Percentiles rank a stretch among this genome's conserved stretches.
phyloP scores from a whole-genome alignment of 2,113 vertebrate genomes.

The Merops nubicus region DNA sequence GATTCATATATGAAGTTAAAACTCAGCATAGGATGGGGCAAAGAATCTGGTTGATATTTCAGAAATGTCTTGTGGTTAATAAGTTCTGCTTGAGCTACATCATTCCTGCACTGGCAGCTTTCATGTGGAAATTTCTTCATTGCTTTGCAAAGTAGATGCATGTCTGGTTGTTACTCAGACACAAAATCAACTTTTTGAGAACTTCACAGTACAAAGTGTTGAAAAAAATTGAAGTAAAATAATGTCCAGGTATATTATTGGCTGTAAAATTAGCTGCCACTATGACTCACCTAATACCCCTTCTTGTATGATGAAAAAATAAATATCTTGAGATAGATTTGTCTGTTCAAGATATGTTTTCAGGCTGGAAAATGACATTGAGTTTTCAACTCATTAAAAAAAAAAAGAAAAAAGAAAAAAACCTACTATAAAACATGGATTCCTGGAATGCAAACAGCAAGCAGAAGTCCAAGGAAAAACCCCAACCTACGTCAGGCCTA shows the following conservation, averaged over 20 bases:
- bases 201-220: background rate
- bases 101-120: slow-evolving; percentile 11
- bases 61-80: slow-evolving; percentile 38
- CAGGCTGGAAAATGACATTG: background rate
- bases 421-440: slow-evolving; percentile 2
- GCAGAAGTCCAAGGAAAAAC: slow-evolving; percentile 63
- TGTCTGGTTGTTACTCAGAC: slow-evolving; percentile 23
- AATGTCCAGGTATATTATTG: background rate
- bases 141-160: background rate
- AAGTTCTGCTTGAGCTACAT: slow-evolving; percentile 1
- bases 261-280: slow-evolving; percentile 4
- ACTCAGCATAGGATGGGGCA: background rate
- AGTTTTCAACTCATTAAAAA: slow-evolving; percentile 14
- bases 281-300: background rate
- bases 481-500: slow-evolving; percentile 71
- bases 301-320: background rate
- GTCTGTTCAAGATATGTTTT: background rate
- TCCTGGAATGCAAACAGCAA: slow-evolving; percentile 39
- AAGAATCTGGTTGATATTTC: slow-evolving; percentile 28
- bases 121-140: slow-evolving; percentile 44
- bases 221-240: background rate
- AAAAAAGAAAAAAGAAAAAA: background rate
- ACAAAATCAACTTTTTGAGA: background rate
- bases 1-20: background rate
- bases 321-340: background rate